Conservation (phyloP, 2,113 vertebrate species). For the Monopterus albus region DNA sequence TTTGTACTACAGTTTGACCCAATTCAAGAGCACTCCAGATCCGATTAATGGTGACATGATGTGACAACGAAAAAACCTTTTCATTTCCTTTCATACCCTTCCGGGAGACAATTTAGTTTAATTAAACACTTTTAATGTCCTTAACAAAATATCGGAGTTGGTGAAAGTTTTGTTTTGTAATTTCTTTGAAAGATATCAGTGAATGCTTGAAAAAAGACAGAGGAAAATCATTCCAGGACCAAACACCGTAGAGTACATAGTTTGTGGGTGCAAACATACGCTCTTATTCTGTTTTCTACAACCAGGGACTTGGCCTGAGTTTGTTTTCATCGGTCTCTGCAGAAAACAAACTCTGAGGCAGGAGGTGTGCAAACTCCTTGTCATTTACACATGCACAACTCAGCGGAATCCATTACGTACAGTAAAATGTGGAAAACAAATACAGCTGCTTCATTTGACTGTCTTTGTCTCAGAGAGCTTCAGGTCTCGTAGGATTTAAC, state of each 20-base stretch:
- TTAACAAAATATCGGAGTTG: slow-evolving; percentile 3
- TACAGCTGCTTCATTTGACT: background rate
- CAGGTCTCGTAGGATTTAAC: too few relatives aligned
- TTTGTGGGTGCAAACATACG: background rate
- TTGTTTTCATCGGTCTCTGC: slow-evolving; percentile 13
- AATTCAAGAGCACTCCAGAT: slow-evolving; percentile 16
- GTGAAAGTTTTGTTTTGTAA: background rate
- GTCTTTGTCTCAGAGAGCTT: too few relatives aligned
- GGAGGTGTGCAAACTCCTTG: slow-evolving; percentile 2
- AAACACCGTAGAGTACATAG: background rate
- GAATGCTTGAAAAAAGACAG: background rate
- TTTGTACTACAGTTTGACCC: slow-evolving; percentile 11
- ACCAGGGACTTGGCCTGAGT: slow-evolving; percentile 3
- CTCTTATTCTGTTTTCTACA: background rate
- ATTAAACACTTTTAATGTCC: background rate
- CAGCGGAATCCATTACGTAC: background rate
- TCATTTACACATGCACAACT: background rate
- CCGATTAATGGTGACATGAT: slow-evolving; percentile 14
- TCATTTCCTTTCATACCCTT: slow-evolving; percentile 1
- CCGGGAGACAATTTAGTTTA: background rate
- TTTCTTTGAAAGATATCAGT: background rate
- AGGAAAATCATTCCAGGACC: background rate
- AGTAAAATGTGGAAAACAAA: background rate
- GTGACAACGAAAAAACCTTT: slow-evolving; percentile 20
- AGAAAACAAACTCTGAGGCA: background rate